phyloP scores from a whole-genome alignment of 2,888 invertebrate genomes.

The Pachydiplax longipennis region DNA sequence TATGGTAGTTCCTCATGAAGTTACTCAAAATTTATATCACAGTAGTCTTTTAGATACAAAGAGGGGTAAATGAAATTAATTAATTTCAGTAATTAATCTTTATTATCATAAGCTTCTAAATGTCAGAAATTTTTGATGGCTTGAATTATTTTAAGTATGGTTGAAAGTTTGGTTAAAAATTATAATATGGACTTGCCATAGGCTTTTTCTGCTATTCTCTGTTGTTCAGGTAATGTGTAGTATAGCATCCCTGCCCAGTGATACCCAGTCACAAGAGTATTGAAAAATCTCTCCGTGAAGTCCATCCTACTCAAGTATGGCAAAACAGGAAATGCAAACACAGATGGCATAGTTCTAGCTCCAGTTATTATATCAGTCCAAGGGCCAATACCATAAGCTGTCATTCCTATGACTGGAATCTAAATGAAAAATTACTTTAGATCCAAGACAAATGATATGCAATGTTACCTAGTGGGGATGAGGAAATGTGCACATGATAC shows the following conservation, averaged over 20 bases:
- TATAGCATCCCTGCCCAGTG: neutral
- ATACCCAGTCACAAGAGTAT: neutral
- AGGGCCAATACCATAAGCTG: conserved; percentile 4
- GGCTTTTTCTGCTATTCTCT: neutral
- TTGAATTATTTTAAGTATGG: neutral
- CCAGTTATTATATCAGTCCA: conserved; percentile 8
- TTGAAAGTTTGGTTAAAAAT: neutral
- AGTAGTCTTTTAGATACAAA: too few species aligned
- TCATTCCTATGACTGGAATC: neutral
- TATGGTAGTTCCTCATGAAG: too few species aligned
- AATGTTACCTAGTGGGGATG: neutral
- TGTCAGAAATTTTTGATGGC: neutral
- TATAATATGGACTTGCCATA: neutral
- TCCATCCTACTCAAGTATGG: conserved; percentile 11
- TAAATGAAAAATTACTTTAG: neutral
- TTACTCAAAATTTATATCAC: too few species aligned
- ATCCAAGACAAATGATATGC: neutral
- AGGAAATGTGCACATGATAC: neutral
- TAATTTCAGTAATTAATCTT: too few species aligned
- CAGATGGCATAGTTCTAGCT: conserved; percentile 7
- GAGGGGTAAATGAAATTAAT: too few species aligned
- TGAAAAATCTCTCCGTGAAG: neutral
- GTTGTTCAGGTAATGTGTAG: neutral
- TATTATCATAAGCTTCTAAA: too few species aligned
- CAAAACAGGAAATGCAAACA: neutral